phyloP scores from a whole-genome alignment of 2,797 vertebrate species.

The Basileuterus tristriatus region DNA sequence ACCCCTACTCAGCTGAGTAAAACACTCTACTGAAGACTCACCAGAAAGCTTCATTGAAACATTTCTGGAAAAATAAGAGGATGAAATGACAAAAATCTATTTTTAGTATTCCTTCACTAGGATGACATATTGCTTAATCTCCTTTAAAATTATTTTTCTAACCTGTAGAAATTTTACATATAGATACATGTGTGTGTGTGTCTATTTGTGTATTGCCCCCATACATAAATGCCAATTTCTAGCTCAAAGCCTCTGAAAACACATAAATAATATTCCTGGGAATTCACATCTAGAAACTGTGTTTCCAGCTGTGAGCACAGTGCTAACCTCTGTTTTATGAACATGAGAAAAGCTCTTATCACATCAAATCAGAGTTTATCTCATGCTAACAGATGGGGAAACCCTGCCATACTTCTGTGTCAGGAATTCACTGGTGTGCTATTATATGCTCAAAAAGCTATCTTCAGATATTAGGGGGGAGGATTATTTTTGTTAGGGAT shows the following conservation, averaged over 20 bases:
- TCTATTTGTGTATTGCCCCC: not conserved
- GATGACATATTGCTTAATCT: not conserved
- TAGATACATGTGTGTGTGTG: not conserved
- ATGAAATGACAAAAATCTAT: not conserved
- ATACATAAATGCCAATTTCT: not conserved
- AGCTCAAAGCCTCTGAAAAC: not conserved
- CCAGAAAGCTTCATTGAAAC: not conserved
- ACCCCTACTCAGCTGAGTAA: not conserved
- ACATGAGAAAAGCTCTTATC: slow-evolving; percentile 13
- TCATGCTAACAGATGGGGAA: not conserved
- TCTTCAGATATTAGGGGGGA: not conserved
- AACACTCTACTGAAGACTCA: not conserved
- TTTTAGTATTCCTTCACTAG: not conserved
- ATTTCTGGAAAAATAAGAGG: not conserved
- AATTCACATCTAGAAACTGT: not conserved
- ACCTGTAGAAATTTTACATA: not conserved
- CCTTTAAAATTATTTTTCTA: not conserved
- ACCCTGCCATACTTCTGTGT: not conserved
- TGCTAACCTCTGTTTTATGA: not conserved
- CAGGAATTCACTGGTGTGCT: slow-evolving; percentile 5
- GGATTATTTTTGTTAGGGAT: not conserved
- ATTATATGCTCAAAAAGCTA: not conserved
- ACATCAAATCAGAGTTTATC: slow-evolving; percentile 38
- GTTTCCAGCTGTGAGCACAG: not conserved
- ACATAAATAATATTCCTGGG: not conserved